phyloP scores from a whole-genome alignment of 2,797 vertebrate species.

The Chrysocyon brachyurus region DNA sequence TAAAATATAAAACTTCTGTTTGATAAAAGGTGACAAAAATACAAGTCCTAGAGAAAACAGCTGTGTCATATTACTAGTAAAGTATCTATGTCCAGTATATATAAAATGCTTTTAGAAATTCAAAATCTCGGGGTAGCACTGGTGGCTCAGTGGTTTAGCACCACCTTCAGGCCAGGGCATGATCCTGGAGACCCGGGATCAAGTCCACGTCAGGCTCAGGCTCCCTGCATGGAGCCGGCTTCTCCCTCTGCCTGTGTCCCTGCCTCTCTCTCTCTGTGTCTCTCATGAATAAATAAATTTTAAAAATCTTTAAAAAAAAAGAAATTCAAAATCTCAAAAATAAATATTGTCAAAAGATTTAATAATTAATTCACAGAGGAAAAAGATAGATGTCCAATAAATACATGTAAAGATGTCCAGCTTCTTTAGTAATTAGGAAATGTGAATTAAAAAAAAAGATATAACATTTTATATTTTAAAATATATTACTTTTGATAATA shows the following conservation, averaged over 20 bases:
- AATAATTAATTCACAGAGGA: background rate
- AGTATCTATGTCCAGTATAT: background rate
- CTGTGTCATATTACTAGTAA: background rate
- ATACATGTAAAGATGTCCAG: background rate
- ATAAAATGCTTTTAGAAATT: slow-evolving; percentile 24
- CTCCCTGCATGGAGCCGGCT: no score
- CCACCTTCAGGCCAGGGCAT: no score
- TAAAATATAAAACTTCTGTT: background rate
- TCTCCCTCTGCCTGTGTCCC: no score
- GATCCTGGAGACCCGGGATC: no score
- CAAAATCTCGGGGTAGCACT: background rate
- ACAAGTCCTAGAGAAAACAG: background rate
- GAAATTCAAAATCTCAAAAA: background rate
- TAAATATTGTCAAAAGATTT: background rate
- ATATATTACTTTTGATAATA: background rate
- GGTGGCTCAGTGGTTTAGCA: no score
- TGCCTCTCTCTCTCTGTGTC: no score
- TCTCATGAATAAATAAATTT: no score
- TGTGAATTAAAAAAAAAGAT: slow-evolving; percentile 15
- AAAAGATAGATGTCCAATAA: background rate
- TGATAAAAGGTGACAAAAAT: background rate
- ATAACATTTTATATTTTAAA: background rate
- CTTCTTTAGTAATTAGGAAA: background rate
- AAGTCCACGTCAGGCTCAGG: no score
- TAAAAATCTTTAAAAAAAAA: background rate